Base-by-base conservation (phyloP, 1,140 invertebrate species). In the Acromyrmex echinatior region DNA sequence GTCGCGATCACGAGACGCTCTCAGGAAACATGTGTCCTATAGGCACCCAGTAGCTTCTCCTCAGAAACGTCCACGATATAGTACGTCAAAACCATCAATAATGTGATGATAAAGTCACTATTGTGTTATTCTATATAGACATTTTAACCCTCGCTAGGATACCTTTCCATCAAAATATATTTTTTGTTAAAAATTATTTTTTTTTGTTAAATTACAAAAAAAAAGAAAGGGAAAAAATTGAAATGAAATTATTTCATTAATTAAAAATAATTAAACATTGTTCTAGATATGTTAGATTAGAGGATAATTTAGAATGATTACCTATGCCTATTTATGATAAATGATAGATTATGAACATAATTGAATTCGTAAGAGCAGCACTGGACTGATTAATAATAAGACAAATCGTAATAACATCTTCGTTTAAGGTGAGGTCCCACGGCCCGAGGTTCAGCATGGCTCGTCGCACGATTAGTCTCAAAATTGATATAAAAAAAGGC, bases 11-110 rank as follows among this genome's bases (percentile, higher is more conserved):
- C 96, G 98, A 87, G 98, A 98, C 94, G 98, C 98, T 18, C 95
- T 98, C 56, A 96, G 98, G 71, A 98, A 98, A 94, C 98, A 98
- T 92, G 97, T 98, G 28, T 98, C 98, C 1, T 98, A 98, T 92
- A 96, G 98, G 87, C 98, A 98, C 94, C 97, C 97, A 3, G 96
- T 97, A 12, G 93, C 94, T 9, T 91, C 95, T 12, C 92, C 94
- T 2, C 95, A 95, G 78, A 95, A 95, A 89, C 94, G 95, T 88
- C 92, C 92, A 77, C 92, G 94, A 65, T 95, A 94, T 71, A 94
- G 68, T 79, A 87, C 91, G 56, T 80, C 93, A 4, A 95, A 95
- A 86, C 88, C 91, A 76, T 92, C 77, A 66, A 16, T 76, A 76
- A 45, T 79, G 16, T 77, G 74, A 79, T 79, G 62, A 28, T 93